These are phyloP conservation scores for Puntigrus tetrazona DNA, from an alignment of 2,113 vertebrate species.

Conservation along the genomic window DNA sequence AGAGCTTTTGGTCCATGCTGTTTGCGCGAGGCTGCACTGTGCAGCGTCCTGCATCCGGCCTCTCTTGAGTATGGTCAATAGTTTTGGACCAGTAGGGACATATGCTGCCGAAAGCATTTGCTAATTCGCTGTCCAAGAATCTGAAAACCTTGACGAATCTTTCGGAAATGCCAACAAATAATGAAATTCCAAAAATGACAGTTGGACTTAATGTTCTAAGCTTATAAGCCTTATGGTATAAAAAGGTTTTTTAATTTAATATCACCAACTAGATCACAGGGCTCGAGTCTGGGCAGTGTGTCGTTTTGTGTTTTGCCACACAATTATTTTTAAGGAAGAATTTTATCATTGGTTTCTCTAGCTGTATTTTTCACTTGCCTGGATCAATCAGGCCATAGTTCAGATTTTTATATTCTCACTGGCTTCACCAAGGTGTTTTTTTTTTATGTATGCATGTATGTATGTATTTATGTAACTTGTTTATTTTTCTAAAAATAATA, in stretches of 20 bases:
- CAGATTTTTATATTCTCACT: neutral
- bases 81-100: slow-evolving; percentile 25
- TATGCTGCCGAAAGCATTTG: slow-evolving; percentile 24
- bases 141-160: slow-evolving; percentile 6
- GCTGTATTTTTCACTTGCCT: neutral
- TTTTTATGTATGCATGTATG: neutral
- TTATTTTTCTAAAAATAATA: neutral
- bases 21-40: neutral
- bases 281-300: neutral
- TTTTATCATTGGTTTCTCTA: neutral
- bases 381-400: neutral
- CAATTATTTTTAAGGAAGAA: neutral
- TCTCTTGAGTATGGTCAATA: slow-evolving; percentile 8
- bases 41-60: neutral
- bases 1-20: slow-evolving; percentile 24
- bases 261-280: neutral
- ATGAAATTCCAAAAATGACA: slow-evolving; percentile 4
- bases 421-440: neutral
- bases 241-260: neutral
- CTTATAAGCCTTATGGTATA: slow-evolving; percentile 23
- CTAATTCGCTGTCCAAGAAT: neutral
- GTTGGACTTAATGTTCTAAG: slow-evolving; percentile 13
- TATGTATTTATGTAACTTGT: neutral
- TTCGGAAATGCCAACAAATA: neutral
- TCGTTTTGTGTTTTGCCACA: neutral